A percentile compares a stretch with the other conserved stretches of the same genome.
phyloP scores from a whole-genome alignment of 2,113 vertebrate species.

The Brachionichthys hirsutus region DNA sequence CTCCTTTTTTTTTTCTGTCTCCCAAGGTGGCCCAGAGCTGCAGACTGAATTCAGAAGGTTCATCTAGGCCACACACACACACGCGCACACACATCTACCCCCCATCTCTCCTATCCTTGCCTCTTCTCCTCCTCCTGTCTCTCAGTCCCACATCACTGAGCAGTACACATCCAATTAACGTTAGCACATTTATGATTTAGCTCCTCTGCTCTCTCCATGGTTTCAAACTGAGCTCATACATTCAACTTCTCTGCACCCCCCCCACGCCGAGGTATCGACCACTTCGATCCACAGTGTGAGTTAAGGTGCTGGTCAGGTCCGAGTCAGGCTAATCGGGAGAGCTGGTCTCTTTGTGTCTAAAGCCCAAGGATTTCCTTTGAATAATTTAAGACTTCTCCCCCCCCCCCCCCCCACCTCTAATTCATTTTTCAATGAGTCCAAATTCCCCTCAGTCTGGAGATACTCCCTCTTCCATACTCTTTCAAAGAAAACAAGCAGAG shows the following conservation, averaged over 20 bases:
- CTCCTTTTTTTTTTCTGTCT: constrained; percentile 40
- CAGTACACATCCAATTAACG: constrained; percentile 75
- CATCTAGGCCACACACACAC: constrained; percentile 61
- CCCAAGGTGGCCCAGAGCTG: constrained; percentile 47
- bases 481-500: constrained; percentile 26
- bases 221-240: constrained; percentile 55
- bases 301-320: constrained; percentile 74
- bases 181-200: constrained; percentile 78
- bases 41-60: constrained; percentile 61
- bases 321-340: constrained; percentile 64
- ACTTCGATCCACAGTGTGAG: constrained; percentile 64
- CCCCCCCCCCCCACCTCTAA: no score
- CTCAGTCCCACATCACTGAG: constrained; percentile 69
- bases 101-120: constrained; percentile 15
- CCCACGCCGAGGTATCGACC: constrained; percentile 58
- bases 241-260: constrained; percentile 44
- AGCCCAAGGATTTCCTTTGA: constrained; percentile 65
- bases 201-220: constrained; percentile 58
- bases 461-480: constrained; percentile 7
- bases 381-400: constrained; percentile 74
- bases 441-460: constrained; percentile 55
- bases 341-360: constrained; percentile 61
- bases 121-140: constrained; percentile 62
- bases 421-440: constrained; percentile 74
- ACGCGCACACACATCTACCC: constrained; percentile 18